Conservation (phyloP, 2,888 invertebrate species). For the Nemurella pictetii region DNA sequence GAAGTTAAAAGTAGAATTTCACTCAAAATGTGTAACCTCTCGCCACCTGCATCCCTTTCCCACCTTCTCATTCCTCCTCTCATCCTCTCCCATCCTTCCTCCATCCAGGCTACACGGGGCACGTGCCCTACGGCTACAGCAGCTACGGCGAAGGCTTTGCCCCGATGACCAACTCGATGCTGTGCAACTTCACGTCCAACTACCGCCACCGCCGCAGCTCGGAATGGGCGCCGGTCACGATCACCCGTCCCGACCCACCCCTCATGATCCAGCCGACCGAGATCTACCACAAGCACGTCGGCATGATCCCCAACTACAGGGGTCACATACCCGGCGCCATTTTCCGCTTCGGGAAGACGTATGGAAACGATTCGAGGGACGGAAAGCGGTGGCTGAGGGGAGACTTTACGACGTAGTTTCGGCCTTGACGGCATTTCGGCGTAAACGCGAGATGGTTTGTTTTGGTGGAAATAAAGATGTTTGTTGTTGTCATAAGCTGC, state of each 20-base stretch:
- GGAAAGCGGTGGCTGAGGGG: constrained; percentile 74
- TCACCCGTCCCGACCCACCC: constrained; percentile 55
- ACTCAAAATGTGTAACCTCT: too few species aligned
- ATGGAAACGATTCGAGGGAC: constrained; percentile 71
- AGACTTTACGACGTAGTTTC: constrained; percentile 56
- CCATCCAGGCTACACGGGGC: constrained; percentile 65
- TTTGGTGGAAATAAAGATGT: background rate
- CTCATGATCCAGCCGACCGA: constrained; percentile 58
- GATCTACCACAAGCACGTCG: constrained; percentile 73
- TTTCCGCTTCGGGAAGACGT: constrained; percentile 77
- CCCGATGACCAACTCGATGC: constrained; percentile 68
- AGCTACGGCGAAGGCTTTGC: constrained; percentile 67
- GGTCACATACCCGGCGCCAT: constrained; percentile 76
- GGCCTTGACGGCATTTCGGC: background rate
- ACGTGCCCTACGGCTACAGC: constrained; percentile 67
- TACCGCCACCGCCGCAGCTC: constrained; percentile 71
- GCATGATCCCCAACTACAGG: constrained; percentile 74
- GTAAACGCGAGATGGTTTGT: background rate
- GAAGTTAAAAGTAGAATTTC: background rate
- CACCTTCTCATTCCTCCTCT: too few species aligned
- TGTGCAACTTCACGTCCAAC: constrained; percentile 75
- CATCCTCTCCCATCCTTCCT: too few species aligned
- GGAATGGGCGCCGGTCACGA: constrained; percentile 67
- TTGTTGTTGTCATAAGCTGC: background rate
- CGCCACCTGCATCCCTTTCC: too few species aligned